phyloP scores from a whole-genome alignment of 2,888 invertebrate genomes.

The Coelogynopora nodosa region DNA sequence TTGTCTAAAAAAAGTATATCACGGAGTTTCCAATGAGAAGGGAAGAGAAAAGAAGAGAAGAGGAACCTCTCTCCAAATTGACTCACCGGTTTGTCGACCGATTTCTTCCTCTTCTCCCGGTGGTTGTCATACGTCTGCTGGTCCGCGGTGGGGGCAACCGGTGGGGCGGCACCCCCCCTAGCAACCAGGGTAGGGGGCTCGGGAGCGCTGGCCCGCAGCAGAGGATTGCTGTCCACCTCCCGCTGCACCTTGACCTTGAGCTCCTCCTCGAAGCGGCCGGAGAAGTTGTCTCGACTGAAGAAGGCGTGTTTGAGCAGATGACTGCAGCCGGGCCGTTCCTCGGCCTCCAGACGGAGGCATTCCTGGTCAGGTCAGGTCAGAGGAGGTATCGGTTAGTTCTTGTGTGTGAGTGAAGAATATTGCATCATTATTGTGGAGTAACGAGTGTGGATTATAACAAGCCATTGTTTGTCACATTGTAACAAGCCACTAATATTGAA shows the following conservation, averaged over 20 bases:
- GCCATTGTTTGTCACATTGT: too few relatives aligned
- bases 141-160: background rate
- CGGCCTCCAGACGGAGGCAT: conserved; percentile 58
- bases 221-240: conserved; percentile 34
- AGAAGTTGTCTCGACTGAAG: conserved; percentile 57
- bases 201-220: background rate
- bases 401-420: too few relatives aligned
- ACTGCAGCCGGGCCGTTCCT: conserved; percentile 58
- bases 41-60: too few relatives aligned
- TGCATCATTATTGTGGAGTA: too few relatives aligned
- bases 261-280: conserved; percentile 54
- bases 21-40: too few relatives aligned
- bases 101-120: background rate
- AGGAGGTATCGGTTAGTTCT: too few relatives aligned
- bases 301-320: conserved; percentile 58
- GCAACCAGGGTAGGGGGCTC: background rate
- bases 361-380: conserved; percentile 51
- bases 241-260: conserved; percentile 52
- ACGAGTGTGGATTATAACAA: too few relatives aligned
- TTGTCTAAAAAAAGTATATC: too few relatives aligned
- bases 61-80: too few relatives aligned
- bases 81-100: background rate
- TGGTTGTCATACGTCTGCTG: background rate
- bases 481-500: too few relatives aligned
- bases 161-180: background rate